Evolutionary conservation across 2,797 vertebrate species (phyloP).

Genomic region (Gymnothorax reevesii): DNA sequence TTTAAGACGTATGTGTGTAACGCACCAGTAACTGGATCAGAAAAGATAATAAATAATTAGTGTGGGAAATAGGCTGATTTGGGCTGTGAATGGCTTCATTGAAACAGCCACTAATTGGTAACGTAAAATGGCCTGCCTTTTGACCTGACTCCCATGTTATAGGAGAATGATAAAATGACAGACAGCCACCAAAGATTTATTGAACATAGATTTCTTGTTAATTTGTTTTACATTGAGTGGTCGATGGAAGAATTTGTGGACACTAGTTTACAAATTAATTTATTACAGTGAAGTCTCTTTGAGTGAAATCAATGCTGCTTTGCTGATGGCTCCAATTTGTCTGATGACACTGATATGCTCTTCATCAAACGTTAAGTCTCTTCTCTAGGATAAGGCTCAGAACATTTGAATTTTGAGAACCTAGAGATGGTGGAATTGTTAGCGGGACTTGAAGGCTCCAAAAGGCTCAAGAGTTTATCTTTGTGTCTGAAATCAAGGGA

Average conservation of each 20-base stretch:
- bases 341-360: background rate
- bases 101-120: conserved; percentile 45
- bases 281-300: background rate
- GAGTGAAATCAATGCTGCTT: background rate
- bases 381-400: background rate
- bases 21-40: conserved; percentile 62
- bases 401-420: conserved; percentile 11
- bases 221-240: background rate
- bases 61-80: conserved; percentile 65
- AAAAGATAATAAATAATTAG: conserved; percentile 62
- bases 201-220: background rate
- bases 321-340: background rate
- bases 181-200: conserved; percentile 5
- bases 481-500: conserved; percentile 21
- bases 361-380: conserved; percentile 11
- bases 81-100: conserved; percentile 39
- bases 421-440: conserved; percentile 15
- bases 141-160: conserved; percentile 50
- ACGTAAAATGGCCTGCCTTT: conserved; percentile 56
- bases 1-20: conserved; percentile 64
- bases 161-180: conserved; percentile 2
- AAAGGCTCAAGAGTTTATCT: conserved; percentile 18
- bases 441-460: conserved; percentile 16
- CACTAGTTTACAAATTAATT: conserved; percentile 11
- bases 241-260: conserved; percentile 6